A percentile compares a stretch with the other conserved stretches of the same genome.
These are phyloP conservation scores for Drosophila tanythrix DNA, from an alignment of 2,888 invertebrate species.

Conservation along the genomic window DNA sequence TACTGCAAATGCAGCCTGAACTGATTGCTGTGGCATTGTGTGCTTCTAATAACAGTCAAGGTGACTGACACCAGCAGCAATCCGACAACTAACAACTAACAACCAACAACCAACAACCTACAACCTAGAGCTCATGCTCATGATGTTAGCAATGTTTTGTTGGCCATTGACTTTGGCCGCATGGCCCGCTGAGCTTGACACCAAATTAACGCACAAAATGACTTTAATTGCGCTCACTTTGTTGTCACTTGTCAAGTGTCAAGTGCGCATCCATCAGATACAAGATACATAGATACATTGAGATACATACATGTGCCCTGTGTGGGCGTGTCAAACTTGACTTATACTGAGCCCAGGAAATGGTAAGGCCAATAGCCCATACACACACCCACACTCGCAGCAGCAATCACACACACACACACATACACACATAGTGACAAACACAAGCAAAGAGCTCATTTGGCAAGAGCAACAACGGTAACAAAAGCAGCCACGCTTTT, in stretches of 20 bases:
- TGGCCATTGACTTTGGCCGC: conserved; percentile 59
- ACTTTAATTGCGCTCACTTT: conserved; percentile 65
- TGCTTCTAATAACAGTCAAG: conserved; percentile 52
- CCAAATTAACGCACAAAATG: conserved; percentile 74
- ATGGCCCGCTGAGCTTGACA: conserved; percentile 36
- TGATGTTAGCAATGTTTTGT: conserved; percentile 17
- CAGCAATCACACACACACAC: not conserved
- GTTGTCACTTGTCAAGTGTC: conserved; percentile 7
- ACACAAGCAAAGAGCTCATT: conserved; percentile 16
- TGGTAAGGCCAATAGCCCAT: conserved; percentile 33
- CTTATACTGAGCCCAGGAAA: conserved; percentile 46
- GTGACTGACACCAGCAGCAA: conserved; percentile 66
- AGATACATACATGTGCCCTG: conserved; percentile 2
- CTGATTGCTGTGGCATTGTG: conserved; percentile 50
- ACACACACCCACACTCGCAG: conserved; percentile 14
- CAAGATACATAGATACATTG: conserved; percentile 5
- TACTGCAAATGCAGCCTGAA: conserved; percentile 36
- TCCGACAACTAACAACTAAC: conserved; percentile 1
- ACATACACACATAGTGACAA: conserved; percentile 5
- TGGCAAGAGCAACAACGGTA: conserved; percentile 18
- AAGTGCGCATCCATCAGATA: conserved; percentile 26
- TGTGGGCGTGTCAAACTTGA: conserved; percentile 48
- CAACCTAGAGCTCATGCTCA: conserved; percentile 28
- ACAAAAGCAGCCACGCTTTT: conserved; percentile 27
- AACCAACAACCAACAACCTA: conserved; percentile 25